A percentile compares a stretch with the other conserved stretches of the same genome.
Evolutionary conservation across 1,140 invertebrate genomes (phyloP).

Genomic region (Procambarus virginalis): DNA sequence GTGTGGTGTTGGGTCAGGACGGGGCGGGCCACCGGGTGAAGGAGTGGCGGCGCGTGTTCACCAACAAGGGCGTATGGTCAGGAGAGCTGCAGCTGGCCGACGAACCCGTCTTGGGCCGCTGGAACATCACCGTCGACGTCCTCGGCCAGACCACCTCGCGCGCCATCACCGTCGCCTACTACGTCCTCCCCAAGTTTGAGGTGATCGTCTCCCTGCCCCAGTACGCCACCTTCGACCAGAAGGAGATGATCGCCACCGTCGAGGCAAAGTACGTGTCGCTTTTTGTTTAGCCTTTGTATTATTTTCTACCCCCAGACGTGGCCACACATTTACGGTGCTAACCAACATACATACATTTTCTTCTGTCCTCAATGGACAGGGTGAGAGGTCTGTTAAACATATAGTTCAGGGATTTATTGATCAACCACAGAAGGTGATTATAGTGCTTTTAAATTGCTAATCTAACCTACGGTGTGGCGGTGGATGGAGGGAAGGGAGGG

Average conservation of each 20-base stretch:
- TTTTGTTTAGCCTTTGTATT: no score
- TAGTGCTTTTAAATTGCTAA: no score
- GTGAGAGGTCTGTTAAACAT: no score
- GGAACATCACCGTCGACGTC: constrained; percentile 85
- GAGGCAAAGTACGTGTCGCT: constrained; percentile 83
- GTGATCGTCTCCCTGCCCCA: constrained; percentile 86
- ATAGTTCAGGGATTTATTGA: no score
- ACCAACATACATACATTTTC: no score
- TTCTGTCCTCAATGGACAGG: no score
- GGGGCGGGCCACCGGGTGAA: constrained; percentile 87
- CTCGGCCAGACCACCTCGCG: constrained; percentile 79
- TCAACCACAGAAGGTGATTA: no score
- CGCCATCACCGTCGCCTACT: constrained; percentile 88
- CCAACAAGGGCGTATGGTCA: constrained; percentile 85
- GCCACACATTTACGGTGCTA: no score
- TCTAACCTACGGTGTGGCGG: no score
- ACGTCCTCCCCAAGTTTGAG: constrained; percentile 94
- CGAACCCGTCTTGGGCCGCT: constrained; percentile 92
- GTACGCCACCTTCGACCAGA: constrained; percentile 87
- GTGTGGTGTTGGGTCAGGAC: constrained; percentile 76
- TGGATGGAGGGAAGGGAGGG: no score
- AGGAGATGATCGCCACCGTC: constrained; percentile 84
- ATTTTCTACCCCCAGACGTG: no score
- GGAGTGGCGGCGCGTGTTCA: constrained; percentile 82
- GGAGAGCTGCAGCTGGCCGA: constrained; percentile 86